Conservation (phyloP, 1,140 invertebrate species). For the Zaprionus taronus region DNA sequence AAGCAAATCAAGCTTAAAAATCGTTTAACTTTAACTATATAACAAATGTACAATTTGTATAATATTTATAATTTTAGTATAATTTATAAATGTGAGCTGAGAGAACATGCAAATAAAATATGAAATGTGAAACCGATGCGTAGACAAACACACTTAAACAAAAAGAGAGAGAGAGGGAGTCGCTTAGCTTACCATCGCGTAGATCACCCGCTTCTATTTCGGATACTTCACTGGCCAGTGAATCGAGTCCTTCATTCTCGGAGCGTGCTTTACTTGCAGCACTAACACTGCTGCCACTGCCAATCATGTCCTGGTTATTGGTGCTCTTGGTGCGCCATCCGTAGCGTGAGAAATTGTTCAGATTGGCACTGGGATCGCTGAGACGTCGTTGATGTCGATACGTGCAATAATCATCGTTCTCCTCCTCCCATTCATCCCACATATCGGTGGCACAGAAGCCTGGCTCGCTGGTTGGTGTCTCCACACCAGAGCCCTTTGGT, state of each 20-base stretch:
- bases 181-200: conserved; percentile 90
- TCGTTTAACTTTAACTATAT: conserved; percentile 4
- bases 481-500: conserved; percentile 94
- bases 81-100: conserved; percentile 16
- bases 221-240: conserved; percentile 91
- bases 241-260: conserved; percentile 95
- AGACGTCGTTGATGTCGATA: conserved; percentile 93
- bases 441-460: conserved; percentile 93
- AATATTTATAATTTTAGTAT: not conserved
- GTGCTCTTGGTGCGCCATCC: conserved; percentile 90
- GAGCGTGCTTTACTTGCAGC: conserved; percentile 91
- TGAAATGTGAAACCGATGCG: not conserved
- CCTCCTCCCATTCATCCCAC: conserved; percentile 95
- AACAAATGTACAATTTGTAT: not conserved
- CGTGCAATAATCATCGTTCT: conserved; percentile 93
- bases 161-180: not conserved
- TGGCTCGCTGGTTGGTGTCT: conserved; percentile 97
- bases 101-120: conserved; percentile 32
- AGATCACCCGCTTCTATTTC: conserved; percentile 98
- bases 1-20: conserved; percentile 18
- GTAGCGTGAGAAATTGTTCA: conserved; percentile 94
- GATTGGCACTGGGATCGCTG: conserved; percentile 96
- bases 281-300: conserved; percentile 67
- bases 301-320: conserved; percentile 83
- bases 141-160: conserved; percentile 7